A percentile compares a stretch with the other conserved stretches of the same genome.
Conservation (phyloP, 2,797 vertebrate genomes). For the Neosilurus hyrtlii region DNA sequence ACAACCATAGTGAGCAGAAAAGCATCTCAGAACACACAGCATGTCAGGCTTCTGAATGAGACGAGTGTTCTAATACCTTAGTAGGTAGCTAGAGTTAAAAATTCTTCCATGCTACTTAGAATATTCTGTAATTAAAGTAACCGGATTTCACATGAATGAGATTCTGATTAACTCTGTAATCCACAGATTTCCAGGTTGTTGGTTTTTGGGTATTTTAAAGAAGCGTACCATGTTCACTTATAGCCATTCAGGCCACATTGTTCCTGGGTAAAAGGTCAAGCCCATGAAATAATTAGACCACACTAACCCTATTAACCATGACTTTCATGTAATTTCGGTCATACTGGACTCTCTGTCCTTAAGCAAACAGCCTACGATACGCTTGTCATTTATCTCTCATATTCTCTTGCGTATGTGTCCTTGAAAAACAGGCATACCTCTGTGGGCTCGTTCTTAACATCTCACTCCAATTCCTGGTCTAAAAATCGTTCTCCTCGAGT, state of each 20-base stretch:
- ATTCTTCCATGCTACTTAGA: not conserved
- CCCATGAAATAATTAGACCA: slow-evolving; percentile 1
- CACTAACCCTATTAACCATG: not conserved
- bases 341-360: slow-evolving; percentile 33
- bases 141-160: not conserved
- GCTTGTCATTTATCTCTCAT: slow-evolving; percentile 38
- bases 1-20: not conserved
- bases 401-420: not conserved
- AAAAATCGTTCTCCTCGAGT: not conserved
- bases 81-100: not conserved
- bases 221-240: not conserved
- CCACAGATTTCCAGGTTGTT: not conserved
- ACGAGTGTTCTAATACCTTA: not conserved
- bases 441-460: not conserved
- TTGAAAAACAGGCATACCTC: not conserved
- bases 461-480: not conserved
- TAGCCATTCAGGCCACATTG: not conserved
- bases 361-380: slow-evolving; percentile 37
- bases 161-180: not conserved
- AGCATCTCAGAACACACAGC: not conserved
- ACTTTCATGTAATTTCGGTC: slow-evolving; percentile 16
- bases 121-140: not conserved
- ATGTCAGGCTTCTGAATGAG: not conserved
- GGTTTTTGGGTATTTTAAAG: not conserved
- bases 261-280: slow-evolving; percentile 1